Base-by-base conservation (phyloP, 35 echinoderm and acorn worm genomes). In the Lytechinus variegatus region DNA sequence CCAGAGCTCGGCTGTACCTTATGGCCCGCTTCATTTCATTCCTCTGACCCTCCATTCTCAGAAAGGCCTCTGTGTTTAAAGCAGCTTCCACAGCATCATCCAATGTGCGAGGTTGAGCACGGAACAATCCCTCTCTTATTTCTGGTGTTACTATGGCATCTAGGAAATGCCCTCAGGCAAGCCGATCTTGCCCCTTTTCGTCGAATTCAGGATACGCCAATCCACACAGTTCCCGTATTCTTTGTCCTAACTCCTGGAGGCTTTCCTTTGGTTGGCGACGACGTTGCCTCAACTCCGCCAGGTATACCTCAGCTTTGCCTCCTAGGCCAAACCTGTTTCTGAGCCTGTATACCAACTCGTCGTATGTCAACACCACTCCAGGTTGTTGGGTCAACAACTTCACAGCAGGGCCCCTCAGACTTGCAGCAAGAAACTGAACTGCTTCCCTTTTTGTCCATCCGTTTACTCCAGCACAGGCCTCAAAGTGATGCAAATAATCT, bases 121-220 rank as follows among this genome's bases (percentile, higher is more conserved):
- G 24, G 29, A 71, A 94, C 9, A 94, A 27, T 94, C 94, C 94
- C 79, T 56, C 27, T 57, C 94, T 19, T 24, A 94, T 71, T 27
- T 57, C 10, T 9, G 54, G 58, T 16, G 54, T 56, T 27, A 58
- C 54, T 27, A 94, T 3, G 54, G 94, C 94, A 71, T 94, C 94
- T 8, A 60, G 60, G n/a, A 56, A 56, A 56, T 56, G 55, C 55
- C 55, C 55, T 9, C 55, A 4, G 94, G 95, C 95, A 19, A 95
- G 56, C 9, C 86, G 44, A 27, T 91, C 95, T 54, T 86, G 29
- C 6, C 87, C 95, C 6, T 27, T 27, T 27, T 61, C 87, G 52
- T 90, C 52, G 54, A 95, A 90, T 61, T 95, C 53, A 0, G 91
- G 95, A 61, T 96, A 94, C 5, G 95, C 91, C 52, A 93, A 91